These are phyloP conservation scores for Danionella cerebrum DNA, from an alignment of 2,113 vertebrate genomes.

Conservation along the genomic window DNA sequence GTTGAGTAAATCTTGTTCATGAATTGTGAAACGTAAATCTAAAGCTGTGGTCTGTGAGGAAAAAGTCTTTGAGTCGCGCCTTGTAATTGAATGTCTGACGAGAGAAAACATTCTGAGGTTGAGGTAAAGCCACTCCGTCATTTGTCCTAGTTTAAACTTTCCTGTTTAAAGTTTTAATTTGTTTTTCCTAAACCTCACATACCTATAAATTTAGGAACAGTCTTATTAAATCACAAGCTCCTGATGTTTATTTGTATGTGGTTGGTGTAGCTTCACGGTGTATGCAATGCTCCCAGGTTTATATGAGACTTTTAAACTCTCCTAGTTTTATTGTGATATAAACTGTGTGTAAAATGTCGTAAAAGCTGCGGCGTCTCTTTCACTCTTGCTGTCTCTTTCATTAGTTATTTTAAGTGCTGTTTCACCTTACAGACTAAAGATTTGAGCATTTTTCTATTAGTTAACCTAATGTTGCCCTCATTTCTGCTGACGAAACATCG, in stretches of 20 bases:
- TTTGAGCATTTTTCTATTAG: too few species aligned
- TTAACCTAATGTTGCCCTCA: too few species aligned
- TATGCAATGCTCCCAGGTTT: conserved; percentile 4
- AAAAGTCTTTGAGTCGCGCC: too few species aligned
- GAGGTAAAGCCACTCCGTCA: background rate
- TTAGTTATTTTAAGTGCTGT: too few species aligned
- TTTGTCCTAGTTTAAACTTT: background rate
- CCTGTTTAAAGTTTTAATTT: background rate
- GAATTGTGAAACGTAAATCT: too few species aligned
- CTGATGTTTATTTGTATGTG: conserved; percentile 19
- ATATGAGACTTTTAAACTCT: background rate
- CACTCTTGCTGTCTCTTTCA: background rate
- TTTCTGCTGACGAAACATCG: too few species aligned
- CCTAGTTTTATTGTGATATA: background rate
- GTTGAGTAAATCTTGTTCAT: too few species aligned
- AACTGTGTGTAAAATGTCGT: background rate
- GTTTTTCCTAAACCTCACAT: conserved; percentile 2
- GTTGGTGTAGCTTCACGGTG: background rate
- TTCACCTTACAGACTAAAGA: too few species aligned
- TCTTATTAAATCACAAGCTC: background rate
- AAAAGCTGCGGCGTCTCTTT: background rate
- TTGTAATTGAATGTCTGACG: background rate
- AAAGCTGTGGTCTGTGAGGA: too few species aligned
- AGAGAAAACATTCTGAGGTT: background rate
- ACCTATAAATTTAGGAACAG: background rate